Conservation (phyloP, 30 jellyfish, hydroid and myxozoan genomes). For the Aurelia aurita complex sp. Pacific region DNA sequence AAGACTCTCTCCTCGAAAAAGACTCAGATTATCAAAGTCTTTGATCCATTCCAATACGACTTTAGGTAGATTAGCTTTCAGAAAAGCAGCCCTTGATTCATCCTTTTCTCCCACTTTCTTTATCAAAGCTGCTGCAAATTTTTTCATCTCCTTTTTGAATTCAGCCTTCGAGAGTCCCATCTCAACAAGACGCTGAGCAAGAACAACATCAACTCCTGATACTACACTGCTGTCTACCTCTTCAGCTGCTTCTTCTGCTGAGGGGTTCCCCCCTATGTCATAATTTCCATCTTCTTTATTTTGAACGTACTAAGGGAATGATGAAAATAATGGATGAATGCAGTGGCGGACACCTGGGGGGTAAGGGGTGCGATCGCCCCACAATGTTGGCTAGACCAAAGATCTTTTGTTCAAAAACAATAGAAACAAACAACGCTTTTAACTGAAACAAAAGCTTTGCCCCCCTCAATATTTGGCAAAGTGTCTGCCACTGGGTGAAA, state of each 20-base stretch:
- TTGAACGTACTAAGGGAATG: constrained; percentile 9
- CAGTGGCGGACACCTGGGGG: no score
- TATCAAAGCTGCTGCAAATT: constrained; percentile 14
- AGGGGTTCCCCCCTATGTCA: constrained; percentile 64
- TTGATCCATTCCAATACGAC: constrained; percentile 11
- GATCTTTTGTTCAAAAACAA: no score
- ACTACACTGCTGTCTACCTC: constrained; percentile 6
- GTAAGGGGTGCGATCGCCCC: no score
- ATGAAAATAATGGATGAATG: background rate
- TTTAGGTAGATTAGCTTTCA: constrained; percentile 29
- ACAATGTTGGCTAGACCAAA: no score
- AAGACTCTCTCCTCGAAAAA: constrained; percentile 42
- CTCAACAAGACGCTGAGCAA: constrained; percentile 38
- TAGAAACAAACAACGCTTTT: no score
- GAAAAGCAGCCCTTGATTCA: constrained; percentile 34
- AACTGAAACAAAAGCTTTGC: no score
- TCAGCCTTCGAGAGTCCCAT: constrained; percentile 3
- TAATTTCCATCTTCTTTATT: constrained; percentile 17
- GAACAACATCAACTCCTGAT: constrained; percentile 41
- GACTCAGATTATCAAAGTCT: constrained; percentile 13
- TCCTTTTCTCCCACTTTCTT: constrained; percentile 9
- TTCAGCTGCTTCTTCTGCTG: constrained; percentile 60
- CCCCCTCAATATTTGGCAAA: no score
- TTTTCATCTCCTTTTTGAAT: constrained; percentile 43
- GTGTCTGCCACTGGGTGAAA: no score